phyloP scores from a whole-genome alignment of 2,797 vertebrate genomes.

The Yasuhikotakia modesta region DNA sequence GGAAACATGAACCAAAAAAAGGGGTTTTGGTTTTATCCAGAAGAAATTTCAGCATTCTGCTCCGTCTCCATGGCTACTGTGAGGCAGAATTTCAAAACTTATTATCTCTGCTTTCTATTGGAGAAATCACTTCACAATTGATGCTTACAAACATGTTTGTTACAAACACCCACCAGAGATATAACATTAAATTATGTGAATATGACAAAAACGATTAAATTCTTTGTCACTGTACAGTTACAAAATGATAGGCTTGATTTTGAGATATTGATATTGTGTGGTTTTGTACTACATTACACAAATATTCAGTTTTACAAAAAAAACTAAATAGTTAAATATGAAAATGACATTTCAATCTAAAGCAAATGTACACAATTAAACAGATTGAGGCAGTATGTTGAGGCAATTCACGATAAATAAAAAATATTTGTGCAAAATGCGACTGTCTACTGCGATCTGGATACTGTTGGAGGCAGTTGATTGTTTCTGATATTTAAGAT shows the following conservation, averaged over 20 bases:
- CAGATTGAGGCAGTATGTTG: background rate
- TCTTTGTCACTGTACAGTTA: background rate
- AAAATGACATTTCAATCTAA: no score
- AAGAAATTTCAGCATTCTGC: slow-evolving; percentile 47
- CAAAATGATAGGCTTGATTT: no score
- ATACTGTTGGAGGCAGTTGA: background rate
- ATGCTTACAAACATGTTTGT: slow-evolving; percentile 2
- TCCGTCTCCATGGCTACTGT: slow-evolving; percentile 57
- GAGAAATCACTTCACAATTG: slow-evolving; percentile 46
- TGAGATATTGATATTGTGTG: no score
- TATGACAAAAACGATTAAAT: background rate
- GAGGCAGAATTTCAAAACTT: slow-evolving; percentile 49
- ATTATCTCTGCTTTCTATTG: slow-evolving; percentile 47
- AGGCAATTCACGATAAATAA: background rate
- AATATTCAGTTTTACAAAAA: no score
- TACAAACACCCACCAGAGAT: slow-evolving; percentile 8
- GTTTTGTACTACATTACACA: no score
- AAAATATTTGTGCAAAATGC: background rate
- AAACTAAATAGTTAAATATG: no score
- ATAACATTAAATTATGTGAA: background rate
- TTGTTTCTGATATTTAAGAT: background rate
- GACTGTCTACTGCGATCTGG: no score
- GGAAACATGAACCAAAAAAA: slow-evolving; percentile 33
- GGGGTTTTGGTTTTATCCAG: slow-evolving; percentile 28
- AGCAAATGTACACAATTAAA: no score